phyloP scores from a whole-genome alignment of 2,797 vertebrate species.

The Gymnopithys bicolor region DNA sequence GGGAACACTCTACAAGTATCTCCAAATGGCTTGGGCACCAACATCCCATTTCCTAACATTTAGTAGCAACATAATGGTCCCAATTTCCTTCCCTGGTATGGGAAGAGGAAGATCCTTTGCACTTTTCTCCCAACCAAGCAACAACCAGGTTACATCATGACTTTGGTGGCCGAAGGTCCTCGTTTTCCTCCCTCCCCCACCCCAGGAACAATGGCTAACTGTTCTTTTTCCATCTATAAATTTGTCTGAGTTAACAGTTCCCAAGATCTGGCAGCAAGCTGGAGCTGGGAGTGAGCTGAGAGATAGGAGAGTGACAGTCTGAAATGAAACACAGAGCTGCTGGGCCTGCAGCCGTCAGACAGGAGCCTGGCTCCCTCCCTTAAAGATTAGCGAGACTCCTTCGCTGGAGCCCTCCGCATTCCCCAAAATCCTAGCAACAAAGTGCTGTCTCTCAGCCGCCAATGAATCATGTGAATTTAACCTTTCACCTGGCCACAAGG shows the following conservation, averaged over 20 bases:
- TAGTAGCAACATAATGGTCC: neutral
- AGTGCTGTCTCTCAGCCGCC: conserved; percentile 72
- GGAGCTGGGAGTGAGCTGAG: conserved; percentile 77
- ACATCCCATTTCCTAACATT: neutral
- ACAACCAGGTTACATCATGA: conserved; percentile 58
- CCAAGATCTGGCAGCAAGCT: conserved; percentile 70
- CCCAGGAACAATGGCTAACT: conserved; percentile 56
- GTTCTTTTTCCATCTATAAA: conserved; percentile 73
- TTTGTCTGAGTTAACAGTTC: conserved; percentile 72
- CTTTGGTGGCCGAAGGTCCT: conserved; percentile 37
- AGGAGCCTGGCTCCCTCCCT: conserved; percentile 87
- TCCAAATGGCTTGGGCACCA: neutral
- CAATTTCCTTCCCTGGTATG: neutral
- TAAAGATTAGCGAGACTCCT: conserved; percentile 88
- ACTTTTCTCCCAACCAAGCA: neutral
- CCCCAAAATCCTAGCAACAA: conserved; percentile 78
- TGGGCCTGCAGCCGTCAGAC: conserved; percentile 88
- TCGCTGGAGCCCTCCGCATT: conserved; percentile 78
- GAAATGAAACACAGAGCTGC: conserved; percentile 90
- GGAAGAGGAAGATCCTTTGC: neutral
- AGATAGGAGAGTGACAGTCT: conserved; percentile 88
- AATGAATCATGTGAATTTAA: conserved; percentile 72
- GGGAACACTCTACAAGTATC: neutral
- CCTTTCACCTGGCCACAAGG: conserved; percentile 70
- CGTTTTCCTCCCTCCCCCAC: conserved; percentile 27